Base-by-base conservation (phyloP, 2,113 vertebrate genomes). In the Syngnathoides biaculeatus region DNA sequence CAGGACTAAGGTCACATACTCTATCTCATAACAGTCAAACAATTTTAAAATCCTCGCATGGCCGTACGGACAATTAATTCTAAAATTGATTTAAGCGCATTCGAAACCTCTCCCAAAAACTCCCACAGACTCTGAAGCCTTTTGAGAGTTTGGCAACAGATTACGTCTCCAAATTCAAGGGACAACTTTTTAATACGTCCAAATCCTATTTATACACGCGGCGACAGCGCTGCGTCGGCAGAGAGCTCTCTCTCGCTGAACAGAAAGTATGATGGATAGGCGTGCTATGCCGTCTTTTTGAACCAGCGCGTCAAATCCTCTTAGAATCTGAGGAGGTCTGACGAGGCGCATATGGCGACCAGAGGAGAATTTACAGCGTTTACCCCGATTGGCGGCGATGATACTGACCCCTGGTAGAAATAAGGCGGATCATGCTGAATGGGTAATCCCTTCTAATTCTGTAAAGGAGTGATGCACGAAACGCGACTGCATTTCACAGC, bases 381-480 rank as follows among this genome's bases (percentile, higher is more conserved):
- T 87, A 87, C 80, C 80, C 85, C 85, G 79, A 35, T 84, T 87
- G 50, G 57, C 78, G 75, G 83, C 64, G 57, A 68, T 65, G 82
- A 89, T 81, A 86, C 81, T 64, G 84, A 88, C 85, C 88, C 87
- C 89, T 85, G 76, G 84, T 85, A 83, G 86, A 86, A 90, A 89
- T 89, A 89, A 89, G 88, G 91, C 85, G 80, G 86, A 91, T 90
- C 88, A 88, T 80, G 77, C 79, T 76, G 88, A 90, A 89, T 88
- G 84, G 83, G 81, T 90, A 90, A 89, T 90, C 86, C 87, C 81
- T 89, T 80, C 87, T 87, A 91, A 90, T 90, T 90, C 87, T 74
- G 87, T 83, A 89, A 89, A 88, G 84, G 78, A 88, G 84, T 78
- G 79, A 76, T 78, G 82, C 74, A 73, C 78, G 77, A 80, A 87